Conservation (phyloP, 2,797 vertebrate genomes). For the Merluccius polli region DNA sequence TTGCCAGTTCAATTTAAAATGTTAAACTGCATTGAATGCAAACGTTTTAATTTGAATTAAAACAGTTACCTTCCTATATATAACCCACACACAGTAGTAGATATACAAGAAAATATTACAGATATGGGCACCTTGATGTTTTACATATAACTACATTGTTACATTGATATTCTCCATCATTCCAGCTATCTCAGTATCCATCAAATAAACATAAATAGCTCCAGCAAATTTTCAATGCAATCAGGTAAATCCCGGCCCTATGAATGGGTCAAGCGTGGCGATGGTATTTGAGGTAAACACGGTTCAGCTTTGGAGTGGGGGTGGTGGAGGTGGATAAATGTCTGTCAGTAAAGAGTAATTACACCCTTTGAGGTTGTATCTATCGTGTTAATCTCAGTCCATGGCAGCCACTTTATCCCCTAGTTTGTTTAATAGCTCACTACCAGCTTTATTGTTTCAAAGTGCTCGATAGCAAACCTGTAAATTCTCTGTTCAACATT, state of each 20-base stretch:
- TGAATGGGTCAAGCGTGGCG: slow-evolving; percentile 69
- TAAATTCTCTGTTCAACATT: slow-evolving; percentile 86
- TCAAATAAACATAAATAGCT: slow-evolving; percentile 12
- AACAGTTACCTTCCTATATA: not conserved
- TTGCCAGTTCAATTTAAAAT: not conserved
- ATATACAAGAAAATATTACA: not conserved
- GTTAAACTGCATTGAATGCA: not conserved
- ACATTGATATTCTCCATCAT: too few relatives aligned
- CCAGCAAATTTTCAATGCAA: slow-evolving; percentile 56
- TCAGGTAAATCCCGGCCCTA: slow-evolving; percentile 65
- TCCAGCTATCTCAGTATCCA: not conserved
- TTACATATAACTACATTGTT: not conserved
- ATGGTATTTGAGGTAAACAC: slow-evolving; percentile 70
- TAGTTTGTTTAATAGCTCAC: slow-evolving; percentile 89
- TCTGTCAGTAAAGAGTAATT: slow-evolving; percentile 82
- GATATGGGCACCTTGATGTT: not conserved
- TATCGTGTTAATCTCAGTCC: slow-evolving; percentile 79
- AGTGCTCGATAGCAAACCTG: slow-evolving; percentile 82
- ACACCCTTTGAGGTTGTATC: slow-evolving; percentile 75
- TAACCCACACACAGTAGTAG: not conserved
- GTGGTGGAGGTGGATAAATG: slow-evolving; percentile 45
- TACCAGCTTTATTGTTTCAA: slow-evolving; percentile 84
- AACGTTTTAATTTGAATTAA: not conserved
- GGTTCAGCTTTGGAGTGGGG: slow-evolving; percentile 63
- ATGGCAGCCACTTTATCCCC: slow-evolving; percentile 81